These are phyloP conservation scores for Etia nguti DNA, from an alignment of 2,113 vertebrate genomes.

Conservation along the genomic window DNA sequence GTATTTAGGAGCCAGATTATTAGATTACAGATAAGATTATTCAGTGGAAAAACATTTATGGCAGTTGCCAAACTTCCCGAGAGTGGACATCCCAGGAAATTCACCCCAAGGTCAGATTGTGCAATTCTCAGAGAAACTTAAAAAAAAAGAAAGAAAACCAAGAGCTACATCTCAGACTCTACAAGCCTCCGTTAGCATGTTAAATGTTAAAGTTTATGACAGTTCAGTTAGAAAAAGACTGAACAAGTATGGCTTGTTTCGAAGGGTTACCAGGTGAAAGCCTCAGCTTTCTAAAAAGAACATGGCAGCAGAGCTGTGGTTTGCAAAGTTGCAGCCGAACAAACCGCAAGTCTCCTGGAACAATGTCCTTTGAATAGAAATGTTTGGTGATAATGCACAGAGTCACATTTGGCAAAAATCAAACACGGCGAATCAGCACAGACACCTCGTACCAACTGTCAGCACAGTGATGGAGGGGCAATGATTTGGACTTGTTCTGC, in stretches of 20 bases:
- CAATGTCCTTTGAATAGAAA: background rate
- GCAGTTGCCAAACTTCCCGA: background rate
- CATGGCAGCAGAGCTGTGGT: background rate
- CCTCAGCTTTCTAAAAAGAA: background rate
- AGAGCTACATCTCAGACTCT: background rate
- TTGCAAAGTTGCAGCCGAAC: background rate
- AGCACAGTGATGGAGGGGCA: background rate
- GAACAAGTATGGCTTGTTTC: background rate
- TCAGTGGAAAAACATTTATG: background rate
- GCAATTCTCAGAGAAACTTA: background rate
- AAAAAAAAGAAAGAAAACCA: background rate
- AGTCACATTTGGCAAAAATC: background rate
- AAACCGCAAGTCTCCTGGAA: background rate
- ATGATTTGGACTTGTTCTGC: background rate
- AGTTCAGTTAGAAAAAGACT: background rate
- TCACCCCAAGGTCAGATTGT: background rate
- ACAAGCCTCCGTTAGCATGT: background rate
- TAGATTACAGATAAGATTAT: background rate
- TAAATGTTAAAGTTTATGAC: background rate
- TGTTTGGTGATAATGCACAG: background rate
- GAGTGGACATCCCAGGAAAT: background rate
- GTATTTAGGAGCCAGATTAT: background rate
- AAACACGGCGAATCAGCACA: background rate
- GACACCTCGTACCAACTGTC: background rate
- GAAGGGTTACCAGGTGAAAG: background rate